Evolutionary conservation across 2,888 invertebrate species (phyloP).

Genomic region (Acanthoscelides obtectus): DNA sequence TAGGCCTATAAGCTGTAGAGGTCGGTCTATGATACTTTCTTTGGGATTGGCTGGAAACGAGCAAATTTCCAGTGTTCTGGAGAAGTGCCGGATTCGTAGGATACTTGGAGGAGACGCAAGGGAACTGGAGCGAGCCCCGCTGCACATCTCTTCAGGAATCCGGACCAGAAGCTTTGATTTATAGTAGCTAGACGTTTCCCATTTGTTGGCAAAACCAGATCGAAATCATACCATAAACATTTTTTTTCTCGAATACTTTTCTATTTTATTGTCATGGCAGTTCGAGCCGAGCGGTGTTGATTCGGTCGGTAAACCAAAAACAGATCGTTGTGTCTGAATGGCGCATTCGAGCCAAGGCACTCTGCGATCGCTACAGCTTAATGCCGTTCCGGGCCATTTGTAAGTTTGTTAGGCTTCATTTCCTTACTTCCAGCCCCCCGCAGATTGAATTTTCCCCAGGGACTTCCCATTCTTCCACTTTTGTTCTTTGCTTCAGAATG

Average conservation of each 20-base stretch:
- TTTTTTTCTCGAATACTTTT: neutral
- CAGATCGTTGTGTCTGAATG: slow-evolving; percentile 35
- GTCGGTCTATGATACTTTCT: too few relatives aligned
- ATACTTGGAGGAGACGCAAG: too few relatives aligned
- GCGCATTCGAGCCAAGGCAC: neutral
- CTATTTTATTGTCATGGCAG: slow-evolving; percentile 23
- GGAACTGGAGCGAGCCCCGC: too few relatives aligned
- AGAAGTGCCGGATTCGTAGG: too few relatives aligned
- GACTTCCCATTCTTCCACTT: slow-evolving; percentile 10
- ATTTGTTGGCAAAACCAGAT: too few relatives aligned
- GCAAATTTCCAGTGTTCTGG: too few relatives aligned
- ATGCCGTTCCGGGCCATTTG: slow-evolving; percentile 48
- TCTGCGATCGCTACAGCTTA: slow-evolving; percentile 39
- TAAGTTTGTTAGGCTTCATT: slow-evolving; percentile 46
- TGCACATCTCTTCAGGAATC: too few relatives aligned
- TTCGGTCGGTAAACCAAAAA: slow-evolving; percentile 42
- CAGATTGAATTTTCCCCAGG: slow-evolving; percentile 21
- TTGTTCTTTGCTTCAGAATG: neutral
- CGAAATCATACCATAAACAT: too few relatives aligned
- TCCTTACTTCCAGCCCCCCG: slow-evolving; percentile 35
- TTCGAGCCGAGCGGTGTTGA: slow-evolving; percentile 31
- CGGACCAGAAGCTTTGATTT: too few relatives aligned
- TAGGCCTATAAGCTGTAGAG: too few relatives aligned
- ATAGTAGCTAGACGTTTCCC: too few relatives aligned
- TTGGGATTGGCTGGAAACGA: too few relatives aligned